Conservation (phyloP, 2,888 invertebrate genomes). For the Drosophila pegasa region DNA sequence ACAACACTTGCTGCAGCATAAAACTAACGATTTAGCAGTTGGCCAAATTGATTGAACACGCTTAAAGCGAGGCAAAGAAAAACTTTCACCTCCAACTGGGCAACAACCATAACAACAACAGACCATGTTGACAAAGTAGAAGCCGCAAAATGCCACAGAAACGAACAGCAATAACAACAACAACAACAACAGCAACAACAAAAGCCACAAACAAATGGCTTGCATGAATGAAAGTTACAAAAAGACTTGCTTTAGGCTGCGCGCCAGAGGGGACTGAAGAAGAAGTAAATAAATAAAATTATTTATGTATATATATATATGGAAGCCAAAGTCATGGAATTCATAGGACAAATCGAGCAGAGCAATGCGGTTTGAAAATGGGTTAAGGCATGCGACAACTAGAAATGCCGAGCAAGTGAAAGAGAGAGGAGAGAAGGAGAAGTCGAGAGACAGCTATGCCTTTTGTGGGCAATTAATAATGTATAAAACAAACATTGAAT, state of each 20-base stretch:
- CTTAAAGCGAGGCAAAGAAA: constrained; percentile 56
- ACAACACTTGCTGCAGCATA: constrained; percentile 8
- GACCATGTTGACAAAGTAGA: constrained; percentile 63
- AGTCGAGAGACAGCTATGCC: constrained; percentile 30
- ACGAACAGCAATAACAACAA: constrained; percentile 31
- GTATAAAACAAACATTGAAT: constrained; percentile 51
- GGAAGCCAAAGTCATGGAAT: constrained; percentile 51
- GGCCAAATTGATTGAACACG: constrained; percentile 62
- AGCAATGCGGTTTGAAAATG: constrained; percentile 47
- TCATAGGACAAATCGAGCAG: constrained; percentile 44
- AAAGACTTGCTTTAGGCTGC: constrained; percentile 54
- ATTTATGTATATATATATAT: constrained; percentile 5
- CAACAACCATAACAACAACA: constrained; percentile 40
- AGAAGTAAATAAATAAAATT: constrained; percentile 1
- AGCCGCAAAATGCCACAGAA: constrained; percentile 66
- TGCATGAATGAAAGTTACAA: constrained; percentile 80
- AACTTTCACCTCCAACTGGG: constrained; percentile 77
- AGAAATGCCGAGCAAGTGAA: neutral
- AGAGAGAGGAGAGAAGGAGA: neutral
- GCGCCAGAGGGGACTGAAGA: constrained; percentile 22
- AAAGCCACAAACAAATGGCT: constrained; percentile 40
- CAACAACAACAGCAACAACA: constrained; percentile 29
- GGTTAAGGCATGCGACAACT: constrained; percentile 39
- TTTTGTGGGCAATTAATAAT: constrained; percentile 60
- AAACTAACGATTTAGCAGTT: constrained; percentile 39